phyloP scores from a whole-genome alignment of 1,140 invertebrate genomes.

The Micrasema longulum region DNA sequence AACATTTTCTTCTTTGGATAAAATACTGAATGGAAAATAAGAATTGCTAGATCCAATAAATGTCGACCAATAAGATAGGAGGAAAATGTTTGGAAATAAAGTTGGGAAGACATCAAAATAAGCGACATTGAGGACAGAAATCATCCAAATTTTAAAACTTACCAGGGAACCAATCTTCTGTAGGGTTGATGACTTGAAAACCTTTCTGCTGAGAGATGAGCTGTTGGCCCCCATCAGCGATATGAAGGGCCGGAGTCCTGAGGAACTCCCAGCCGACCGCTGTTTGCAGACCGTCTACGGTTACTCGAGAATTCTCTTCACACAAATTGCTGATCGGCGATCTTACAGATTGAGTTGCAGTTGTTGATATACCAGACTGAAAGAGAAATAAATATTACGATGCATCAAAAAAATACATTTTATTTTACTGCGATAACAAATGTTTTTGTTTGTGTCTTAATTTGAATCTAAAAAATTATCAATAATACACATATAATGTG shows the following conservation, averaged over 20 bases:
- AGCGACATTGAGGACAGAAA: too few relatives aligned
- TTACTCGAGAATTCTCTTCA: slow-evolving; percentile 78
- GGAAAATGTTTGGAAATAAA: too few relatives aligned
- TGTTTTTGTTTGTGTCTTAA: too few relatives aligned
- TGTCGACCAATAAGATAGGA: too few relatives aligned
- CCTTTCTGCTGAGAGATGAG: slow-evolving; percentile 78
- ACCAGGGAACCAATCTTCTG: slow-evolving; percentile 89
- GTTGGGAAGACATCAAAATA: not conserved
- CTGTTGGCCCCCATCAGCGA: slow-evolving; percentile 77
- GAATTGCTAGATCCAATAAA: too few relatives aligned
- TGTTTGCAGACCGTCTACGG: slow-evolving; percentile 75
- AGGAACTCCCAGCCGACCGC: slow-evolving; percentile 86
- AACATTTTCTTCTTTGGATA: too few relatives aligned
- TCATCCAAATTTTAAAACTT: too few relatives aligned
- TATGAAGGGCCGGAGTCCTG: slow-evolving; percentile 73
- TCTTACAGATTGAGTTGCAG: slow-evolving; percentile 84
- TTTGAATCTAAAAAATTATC: too few relatives aligned
- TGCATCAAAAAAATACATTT: too few relatives aligned
- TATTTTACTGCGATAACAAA: too few relatives aligned
- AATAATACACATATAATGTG: too few relatives aligned
- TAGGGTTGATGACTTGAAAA: slow-evolving; percentile 88
- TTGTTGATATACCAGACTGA: slow-evolving; percentile 76
- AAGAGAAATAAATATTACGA: slow-evolving; percentile 48
- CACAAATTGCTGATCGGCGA: slow-evolving; percentile 85
- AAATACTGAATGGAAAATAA: too few relatives aligned